phyloP scores from a whole-genome alignment of 2,797 vertebrate genomes.

The Paramormyrops hopkinsi region DNA sequence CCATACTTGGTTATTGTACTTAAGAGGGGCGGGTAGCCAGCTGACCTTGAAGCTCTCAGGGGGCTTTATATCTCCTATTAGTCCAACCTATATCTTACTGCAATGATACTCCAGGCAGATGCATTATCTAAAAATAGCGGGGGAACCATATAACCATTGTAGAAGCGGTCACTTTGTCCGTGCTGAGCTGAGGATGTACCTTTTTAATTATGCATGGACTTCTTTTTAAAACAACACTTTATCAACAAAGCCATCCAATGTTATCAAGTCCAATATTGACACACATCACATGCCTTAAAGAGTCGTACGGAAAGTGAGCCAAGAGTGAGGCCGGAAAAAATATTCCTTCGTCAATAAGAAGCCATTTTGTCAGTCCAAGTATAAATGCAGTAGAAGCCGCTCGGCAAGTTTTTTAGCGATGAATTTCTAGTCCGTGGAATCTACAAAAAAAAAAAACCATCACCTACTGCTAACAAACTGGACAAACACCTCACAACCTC shows the following conservation, averaged over 20 bases:
- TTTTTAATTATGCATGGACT: not conserved
- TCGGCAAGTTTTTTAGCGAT: not conserved
- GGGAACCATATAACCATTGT: not conserved
- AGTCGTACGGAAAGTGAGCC: not conserved
- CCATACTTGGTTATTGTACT: not conserved
- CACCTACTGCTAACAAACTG: not conserved
- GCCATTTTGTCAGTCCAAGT: not conserved
- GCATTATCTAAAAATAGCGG: not conserved
- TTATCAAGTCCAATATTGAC: not conserved
- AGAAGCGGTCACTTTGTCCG: not conserved
- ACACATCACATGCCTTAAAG: not conserved
- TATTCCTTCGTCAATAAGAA: not conserved
- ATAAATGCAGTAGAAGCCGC: not conserved
- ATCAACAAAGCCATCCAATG: not conserved
- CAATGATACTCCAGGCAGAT: not conserved
- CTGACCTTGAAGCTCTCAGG: not conserved
- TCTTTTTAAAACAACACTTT: not conserved
- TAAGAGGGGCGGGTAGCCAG: not conserved
- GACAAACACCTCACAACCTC: not conserved
- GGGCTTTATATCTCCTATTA: not conserved
- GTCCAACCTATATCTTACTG: not conserved
- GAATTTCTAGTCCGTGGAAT: not conserved
- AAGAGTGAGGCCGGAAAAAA: not conserved
- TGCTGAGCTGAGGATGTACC: not conserved
- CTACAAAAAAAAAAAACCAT: not conserved